Base-by-base conservation (phyloP, 2,888 invertebrate species). In the Orchesella flavescens region DNA sequence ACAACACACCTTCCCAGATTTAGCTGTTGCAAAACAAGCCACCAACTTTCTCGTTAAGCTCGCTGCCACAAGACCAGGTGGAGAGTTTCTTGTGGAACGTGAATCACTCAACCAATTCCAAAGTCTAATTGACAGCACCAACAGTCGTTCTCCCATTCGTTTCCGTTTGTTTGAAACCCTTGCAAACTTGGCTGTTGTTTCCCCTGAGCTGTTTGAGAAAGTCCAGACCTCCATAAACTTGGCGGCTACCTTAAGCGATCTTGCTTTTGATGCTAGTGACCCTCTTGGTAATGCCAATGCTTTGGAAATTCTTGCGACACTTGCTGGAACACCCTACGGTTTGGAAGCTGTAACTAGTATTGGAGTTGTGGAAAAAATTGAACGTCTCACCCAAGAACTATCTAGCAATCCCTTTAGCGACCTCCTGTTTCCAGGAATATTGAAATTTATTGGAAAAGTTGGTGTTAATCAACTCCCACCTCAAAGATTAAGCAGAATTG, bases 251-350 rank as follows among this genome's bases (percentile, higher is more conserved):
- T 53, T 88, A 17, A 80, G 84, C 10, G 75, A 85, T 2, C 15
- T 86, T 19, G 84, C 84, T 4, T 86, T 87, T 72, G 84, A 86
- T 21, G 74, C 77, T 10, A 73, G 69, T 15, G 88, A 88, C 71
- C 86, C 87, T 17, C 75, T 88, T 59, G 85, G 86, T 15, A 94
- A 95, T 90, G 91, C 97, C 83, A 97, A 96, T 89, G 92, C 95
- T 73, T 90, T 97, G 72, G 95, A 97, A 90, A 90, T 96, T 59
- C 89, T 97, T 53, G 93, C 94, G 0, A 92, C 93, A 66, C 90
- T 97, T 63, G 94, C 94, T 0, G 89, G 93, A 21, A 92, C 92
- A 73, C 92, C 93, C 73, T 94, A 95, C 89, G 96, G 97, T 0
- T 92, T 95, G 7, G 90, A 91, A 43, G 74, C 84, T 4, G 63